Conservation (phyloP, 2,888 invertebrate species). For the Achlya flavicornis region DNA sequence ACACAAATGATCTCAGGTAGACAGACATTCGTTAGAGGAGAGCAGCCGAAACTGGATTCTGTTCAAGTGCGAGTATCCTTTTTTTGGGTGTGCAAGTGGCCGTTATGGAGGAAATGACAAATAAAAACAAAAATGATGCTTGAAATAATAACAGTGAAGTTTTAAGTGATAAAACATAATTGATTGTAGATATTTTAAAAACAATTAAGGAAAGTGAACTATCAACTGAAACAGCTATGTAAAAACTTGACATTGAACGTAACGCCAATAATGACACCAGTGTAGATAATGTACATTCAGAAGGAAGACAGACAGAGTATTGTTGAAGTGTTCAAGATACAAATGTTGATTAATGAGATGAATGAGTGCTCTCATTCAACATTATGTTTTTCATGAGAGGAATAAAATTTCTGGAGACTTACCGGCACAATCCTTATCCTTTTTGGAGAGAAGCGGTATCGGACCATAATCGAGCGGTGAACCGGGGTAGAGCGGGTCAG, state of each 20-base stretch:
- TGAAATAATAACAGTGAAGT: conserved; percentile 35
- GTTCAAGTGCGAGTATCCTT: conserved; percentile 65
- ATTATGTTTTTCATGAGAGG: conserved; percentile 4
- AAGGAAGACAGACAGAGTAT: conserved; percentile 4
- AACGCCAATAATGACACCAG: neutral
- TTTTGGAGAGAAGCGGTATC: conserved; percentile 85
- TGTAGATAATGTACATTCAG: conserved; percentile 1
- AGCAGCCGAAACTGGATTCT: conserved; percentile 73
- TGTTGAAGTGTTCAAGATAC: neutral
- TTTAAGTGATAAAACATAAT: conserved; percentile 29
- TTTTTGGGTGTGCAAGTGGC: conserved; percentile 69
- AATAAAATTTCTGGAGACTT: conserved; percentile 43
- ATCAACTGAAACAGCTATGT: conserved; percentile 22
- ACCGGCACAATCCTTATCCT: conserved; percentile 74
- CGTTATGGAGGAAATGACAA: conserved; percentile 73
- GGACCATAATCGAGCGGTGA: conserved; percentile 84
- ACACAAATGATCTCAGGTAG: conserved; percentile 76
- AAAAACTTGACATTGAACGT: conserved; percentile 15
- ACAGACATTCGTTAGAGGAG: conserved; percentile 61
- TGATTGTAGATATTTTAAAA: conserved; percentile 21
- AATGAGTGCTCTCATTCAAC: neutral
- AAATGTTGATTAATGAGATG: neutral
- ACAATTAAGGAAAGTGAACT: conserved; percentile 25
- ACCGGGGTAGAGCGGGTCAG: conserved; percentile 85
- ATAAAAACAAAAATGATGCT: conserved; percentile 51